Conservation (phyloP, 1,140 invertebrate genomes). For the Frieseomelitta varia region DNA sequence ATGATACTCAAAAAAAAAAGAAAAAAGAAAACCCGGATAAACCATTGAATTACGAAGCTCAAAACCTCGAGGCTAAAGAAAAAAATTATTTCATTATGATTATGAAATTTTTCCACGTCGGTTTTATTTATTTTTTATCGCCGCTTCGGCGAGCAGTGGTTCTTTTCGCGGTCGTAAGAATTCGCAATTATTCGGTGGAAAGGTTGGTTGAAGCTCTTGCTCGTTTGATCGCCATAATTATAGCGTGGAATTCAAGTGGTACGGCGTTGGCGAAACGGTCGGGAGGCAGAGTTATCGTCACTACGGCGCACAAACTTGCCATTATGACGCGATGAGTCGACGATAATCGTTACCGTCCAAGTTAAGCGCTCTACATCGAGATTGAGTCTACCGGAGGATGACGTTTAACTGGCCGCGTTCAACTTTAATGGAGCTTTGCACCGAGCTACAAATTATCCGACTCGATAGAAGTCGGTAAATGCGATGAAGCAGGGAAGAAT, state of each 20-base stretch:
- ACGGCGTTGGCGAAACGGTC: conserved; percentile 35
- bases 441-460: conserved; percentile 53
- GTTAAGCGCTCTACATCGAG: conserved; percentile 62
- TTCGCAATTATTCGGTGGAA: background rate
- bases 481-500: background rate
- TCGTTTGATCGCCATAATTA: conserved; percentile 50
- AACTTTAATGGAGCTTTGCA: conserved; percentile 43
- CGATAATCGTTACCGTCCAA: conserved; percentile 67
- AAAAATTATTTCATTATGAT: no score
- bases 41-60: no score
- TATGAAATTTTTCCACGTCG: no score
- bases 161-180: background rate
- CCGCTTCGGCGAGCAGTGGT: background rate
- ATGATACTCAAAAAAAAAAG: no score
- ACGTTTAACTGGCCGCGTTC: conserved; percentile 49
- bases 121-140: no score
- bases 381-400: conserved; percentile 52
- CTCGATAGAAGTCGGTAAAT: conserved; percentile 24
- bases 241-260: conserved; percentile 12
- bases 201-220: background rate
- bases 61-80: no score
- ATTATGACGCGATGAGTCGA: conserved; percentile 66
- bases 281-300: conserved; percentile 51
- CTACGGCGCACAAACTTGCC: conserved; percentile 52
- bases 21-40: no score